Conservation (phyloP, 2,888 invertebrate genomes). For the Aporophyla lueneburgensis region DNA sequence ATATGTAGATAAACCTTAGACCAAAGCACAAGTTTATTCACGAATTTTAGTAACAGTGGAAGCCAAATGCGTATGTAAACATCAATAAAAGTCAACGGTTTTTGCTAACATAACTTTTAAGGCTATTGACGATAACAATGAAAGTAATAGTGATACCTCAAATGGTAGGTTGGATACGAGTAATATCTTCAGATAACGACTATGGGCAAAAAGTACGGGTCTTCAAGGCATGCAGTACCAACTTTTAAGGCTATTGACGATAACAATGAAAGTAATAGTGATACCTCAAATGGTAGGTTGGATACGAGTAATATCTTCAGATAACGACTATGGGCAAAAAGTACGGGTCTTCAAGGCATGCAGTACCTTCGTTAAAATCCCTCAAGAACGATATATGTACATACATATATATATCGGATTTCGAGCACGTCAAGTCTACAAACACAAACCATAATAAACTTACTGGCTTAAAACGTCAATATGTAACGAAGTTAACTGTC, state of each 20-base stretch:
- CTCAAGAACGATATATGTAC: background rate
- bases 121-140: background rate
- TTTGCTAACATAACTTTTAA: background rate
- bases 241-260: background rate
- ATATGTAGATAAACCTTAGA: slow-evolving; percentile 1
- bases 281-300: background rate
- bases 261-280: background rate
- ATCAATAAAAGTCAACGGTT: background rate
- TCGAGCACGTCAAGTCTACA: background rate
- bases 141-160: background rate
- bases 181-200: background rate
- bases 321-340: background rate
- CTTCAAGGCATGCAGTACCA: background rate
- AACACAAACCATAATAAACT: slow-evolving; percentile 47
- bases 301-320: background rate
- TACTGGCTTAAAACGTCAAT: slow-evolving; percentile 53
- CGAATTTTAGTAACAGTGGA: background rate
- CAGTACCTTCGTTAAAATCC: background rate
- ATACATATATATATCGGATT: no score
- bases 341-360: background rate
- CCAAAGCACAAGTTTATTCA: background rate
- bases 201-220: background rate
- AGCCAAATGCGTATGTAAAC: background rate
- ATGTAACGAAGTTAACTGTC: slow-evolving; percentile 57
- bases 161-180: background rate